Evolutionary conservation across 2,888 invertebrate species (phyloP), one percentile per base, ranked within the genome.

Genomic region (Agrotis clavis): DNA sequence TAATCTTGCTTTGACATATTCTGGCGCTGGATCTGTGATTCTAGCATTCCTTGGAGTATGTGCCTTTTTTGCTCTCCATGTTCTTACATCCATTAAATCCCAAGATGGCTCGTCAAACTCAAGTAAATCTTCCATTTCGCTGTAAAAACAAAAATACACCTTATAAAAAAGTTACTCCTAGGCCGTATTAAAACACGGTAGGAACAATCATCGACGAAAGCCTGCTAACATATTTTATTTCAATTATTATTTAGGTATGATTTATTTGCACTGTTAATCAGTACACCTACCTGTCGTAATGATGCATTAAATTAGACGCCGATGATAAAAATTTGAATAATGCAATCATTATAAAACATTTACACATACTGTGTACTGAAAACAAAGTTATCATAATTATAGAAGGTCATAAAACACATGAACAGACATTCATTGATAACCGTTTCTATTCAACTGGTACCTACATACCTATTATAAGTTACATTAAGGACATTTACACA

Each of bases 31-130:
- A 21, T 73, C 50, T 25, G 76, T 76, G 16, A 66, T 21, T 67
- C 72, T 67, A n/a, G 76, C 45, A 11, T 9, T 45, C 21, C 11
- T 73, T 21, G 72, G 76, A 67, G 76, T 76, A 21, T 57, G 67
- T n/a, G 50, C 50, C 30, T 76, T 76, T 51, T 67, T 47, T 16
- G 51, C 67, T 35, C 21, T 76, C 76, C 76, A 76, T 18, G 73
- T 67, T 67, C 67, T 76, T 25, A 73, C 1, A 47, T 76, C 73
- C 73, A 73, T 73, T 51, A 73, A 57, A 57, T 73, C 68, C 73
- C 73, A 73, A 51, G 73, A 73, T 19, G 73, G 73, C 51, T 25
- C 77, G 25, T 67, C 67, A 47, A 73, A 73, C n/a, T 73, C 77
- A 67, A 73, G 77, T 18, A 76, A 16, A 35, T 67, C 76, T 35